Base-by-base conservation (phyloP, 2,113 vertebrate genomes). In the Etheostoma spectabile region DNA sequence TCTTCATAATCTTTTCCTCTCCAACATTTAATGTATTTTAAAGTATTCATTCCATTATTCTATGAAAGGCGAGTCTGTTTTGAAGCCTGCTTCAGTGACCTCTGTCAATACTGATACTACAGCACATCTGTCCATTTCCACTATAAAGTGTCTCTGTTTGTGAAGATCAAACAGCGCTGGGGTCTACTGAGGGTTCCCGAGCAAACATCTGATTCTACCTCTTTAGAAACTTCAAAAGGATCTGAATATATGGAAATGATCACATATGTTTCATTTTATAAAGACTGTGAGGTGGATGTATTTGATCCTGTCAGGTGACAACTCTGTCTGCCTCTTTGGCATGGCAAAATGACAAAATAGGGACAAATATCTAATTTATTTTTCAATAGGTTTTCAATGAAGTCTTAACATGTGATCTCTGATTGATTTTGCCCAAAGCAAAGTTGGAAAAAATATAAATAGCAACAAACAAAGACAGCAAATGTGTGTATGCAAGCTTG, bases 61-160 rank as follows among this genome's bases (percentile, higher is more conserved):
- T 45, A 66, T 66, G 16, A 86, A 76, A 70, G 21, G 10, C 15
- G n/a, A 67, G 15, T 22, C 42, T 79, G 82, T 90, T 85, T 42
- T 86, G 80, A 88, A 87, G 82, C 24, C 67, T 16, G 49, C 56
- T 55, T 55, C 38, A 42, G 64, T 69, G 74, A 84, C 61, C 49
- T 35, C 57, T 46, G 72, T 89, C 82, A 76, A 53, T 56, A 66
- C 74, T 60, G 77, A 81, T 71, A 66, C 70, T 38, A 22, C 62
- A 30, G 38, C 67, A 78, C 86, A 86, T 91, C 88, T 89, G 88
- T 88, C 86, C 80, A 93, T 94, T 94, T 94, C 86, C 91, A 93
- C 88, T 86, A 91, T 84, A 91, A 92, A 93, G 91, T 61, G 71
- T 24, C 74, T 80, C 38, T 48, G 80, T 89, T 92, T 78, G 79